Base-by-base conservation (phyloP, 2,888 invertebrate species). In the Chorisops tibialis region DNA sequence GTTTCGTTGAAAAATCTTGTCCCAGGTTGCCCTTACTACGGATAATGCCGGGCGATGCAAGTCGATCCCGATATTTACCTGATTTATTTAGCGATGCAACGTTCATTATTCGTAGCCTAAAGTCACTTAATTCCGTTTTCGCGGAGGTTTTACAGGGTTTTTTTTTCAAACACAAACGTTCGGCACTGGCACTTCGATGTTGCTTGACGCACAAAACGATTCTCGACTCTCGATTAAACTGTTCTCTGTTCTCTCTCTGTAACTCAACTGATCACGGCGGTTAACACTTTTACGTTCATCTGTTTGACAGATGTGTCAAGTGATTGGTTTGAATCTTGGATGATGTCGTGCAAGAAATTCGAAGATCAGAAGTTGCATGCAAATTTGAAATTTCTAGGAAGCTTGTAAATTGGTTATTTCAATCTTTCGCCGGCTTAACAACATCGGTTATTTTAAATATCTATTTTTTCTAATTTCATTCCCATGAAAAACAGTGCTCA, bases 1-100 rank as follows among this genome's bases (percentile, higher is more conserved):
- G 66, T 67, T 67, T 67, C 67, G 66, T 66, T 63, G 66, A 66
- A 66, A 61, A 63, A 65, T 61, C 50, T 56, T 65, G 62, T 65
- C 61, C 51, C 50, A 37, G 37, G 51, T 50, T 50, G 51, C 51
- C 43, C 63, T 65, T 60, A 62, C 62, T 62, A 59, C 62, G 56
- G 45, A 43, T 43, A 56, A 56, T 35, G 14, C 21, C 18, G 19
- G 18, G 30, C 39, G 21, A n/a, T 24, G 35, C 4, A 16, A 7
- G 21, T 30, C 18, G 43, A 24, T 16, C 43, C 4, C 5, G 30
- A 56, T 56, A 56, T 30, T 56, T 56, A 56, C 56, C 56, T 56
- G 56, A 16, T 56, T 56, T 43, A 14, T 43, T 30, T 35, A 43
- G 30, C 24, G 56, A 35, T 19, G 24, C 16, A n/a, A 56, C 30